Evolutionary conservation across 2,888 invertebrate species (phyloP).

Genomic region (Cephus nigrinus): DNA sequence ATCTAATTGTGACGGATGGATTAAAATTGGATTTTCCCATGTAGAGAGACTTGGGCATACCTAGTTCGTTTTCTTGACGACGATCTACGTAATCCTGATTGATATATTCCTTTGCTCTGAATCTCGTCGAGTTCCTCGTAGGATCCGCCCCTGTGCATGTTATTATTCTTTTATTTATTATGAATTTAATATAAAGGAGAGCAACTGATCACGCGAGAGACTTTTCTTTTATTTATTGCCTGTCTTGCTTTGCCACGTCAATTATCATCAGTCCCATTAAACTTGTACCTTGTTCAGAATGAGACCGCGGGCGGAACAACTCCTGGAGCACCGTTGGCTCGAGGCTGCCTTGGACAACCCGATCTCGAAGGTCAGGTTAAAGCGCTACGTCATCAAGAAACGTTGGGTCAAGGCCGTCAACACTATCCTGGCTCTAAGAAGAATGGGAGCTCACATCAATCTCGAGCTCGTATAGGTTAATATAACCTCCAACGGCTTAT

Average conservation of each 20-base stretch:
- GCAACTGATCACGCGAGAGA: neutral
- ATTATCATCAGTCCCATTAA: neutral
- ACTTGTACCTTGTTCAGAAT: conserved; percentile 68
- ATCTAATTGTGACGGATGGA: neutral
- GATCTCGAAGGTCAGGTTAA: conserved; percentile 83
- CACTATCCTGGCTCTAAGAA: conserved; percentile 84
- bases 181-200: neutral
- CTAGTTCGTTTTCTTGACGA: neutral
- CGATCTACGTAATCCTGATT: neutral
- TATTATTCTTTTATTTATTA: neutral
- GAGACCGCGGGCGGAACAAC: conserved; percentile 77
- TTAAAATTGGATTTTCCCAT: neutral
- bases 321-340: conserved; percentile 85
- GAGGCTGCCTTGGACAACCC: conserved; percentile 74
- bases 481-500: neutral
- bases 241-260: neutral
- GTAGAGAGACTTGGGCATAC: neutral
- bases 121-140: neutral
- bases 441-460: conserved; percentile 88
- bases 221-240: neutral
- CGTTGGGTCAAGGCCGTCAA: conserved; percentile 92
- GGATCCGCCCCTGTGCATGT: neutral
- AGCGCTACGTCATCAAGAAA: conserved; percentile 89
- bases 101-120: neutral
- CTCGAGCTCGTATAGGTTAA: conserved; percentile 59